Percentiles rank a stretch among this genome's conserved stretches.
phyloP scores from a whole-genome alignment of 1,140 invertebrate genomes.

The Nautilus pompilius region DNA sequence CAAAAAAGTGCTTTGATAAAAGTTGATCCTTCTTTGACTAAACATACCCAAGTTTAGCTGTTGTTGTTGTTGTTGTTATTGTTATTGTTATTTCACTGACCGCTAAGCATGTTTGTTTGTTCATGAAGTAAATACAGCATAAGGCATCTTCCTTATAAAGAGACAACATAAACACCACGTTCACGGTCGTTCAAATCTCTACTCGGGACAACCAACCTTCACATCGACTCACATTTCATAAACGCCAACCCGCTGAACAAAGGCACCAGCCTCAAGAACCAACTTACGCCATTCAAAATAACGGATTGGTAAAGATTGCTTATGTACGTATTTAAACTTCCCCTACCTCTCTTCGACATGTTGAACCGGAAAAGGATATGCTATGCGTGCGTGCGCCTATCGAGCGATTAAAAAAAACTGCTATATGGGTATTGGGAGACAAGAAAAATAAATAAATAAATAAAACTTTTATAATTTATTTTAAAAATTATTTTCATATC shows the following conservation, averaged over 20 bases:
- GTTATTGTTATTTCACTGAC: too few relatives aligned
- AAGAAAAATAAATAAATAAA: neutral
- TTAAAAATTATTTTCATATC: neutral
- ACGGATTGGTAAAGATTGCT: neutral
- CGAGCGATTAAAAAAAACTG: neutral
- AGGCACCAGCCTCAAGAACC: neutral
- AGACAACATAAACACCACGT: too few relatives aligned
- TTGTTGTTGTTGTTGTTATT: too few relatives aligned
- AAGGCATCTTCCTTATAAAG: too few relatives aligned
- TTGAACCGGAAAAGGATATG: slow-evolving; percentile 29
- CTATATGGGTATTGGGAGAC: neutral
- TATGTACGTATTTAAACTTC: neutral
- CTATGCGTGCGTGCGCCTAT: neutral
- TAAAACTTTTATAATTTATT: neutral
- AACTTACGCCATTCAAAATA: neutral
- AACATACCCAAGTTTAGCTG: too few relatives aligned
- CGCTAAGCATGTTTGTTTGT: too few relatives aligned
- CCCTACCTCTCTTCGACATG: slow-evolving; percentile 57
- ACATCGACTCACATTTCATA: neutral
- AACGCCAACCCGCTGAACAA: neutral
- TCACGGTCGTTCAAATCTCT: neutral
- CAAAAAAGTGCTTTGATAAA: too few relatives aligned
- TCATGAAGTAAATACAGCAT: too few relatives aligned
- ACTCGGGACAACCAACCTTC: neutral
- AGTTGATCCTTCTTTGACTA: too few relatives aligned